Conservation (phyloP, 2,113 vertebrate species). For the Dunckerocampus dactyliophorus region DNA sequence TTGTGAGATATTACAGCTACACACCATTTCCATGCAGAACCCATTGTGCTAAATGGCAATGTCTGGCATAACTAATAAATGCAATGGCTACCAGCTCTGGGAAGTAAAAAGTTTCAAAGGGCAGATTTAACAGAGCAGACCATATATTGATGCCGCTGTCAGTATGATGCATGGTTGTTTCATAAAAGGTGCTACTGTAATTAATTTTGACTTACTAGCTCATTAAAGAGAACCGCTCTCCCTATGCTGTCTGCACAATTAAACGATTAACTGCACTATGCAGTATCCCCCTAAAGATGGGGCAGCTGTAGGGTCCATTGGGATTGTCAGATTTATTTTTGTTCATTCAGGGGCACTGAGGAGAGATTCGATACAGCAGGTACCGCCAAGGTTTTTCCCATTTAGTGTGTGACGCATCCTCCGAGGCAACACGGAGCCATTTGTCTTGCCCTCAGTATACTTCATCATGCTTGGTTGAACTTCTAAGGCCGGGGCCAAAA, state of each 20-base stretch:
- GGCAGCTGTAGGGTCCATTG: not conserved
- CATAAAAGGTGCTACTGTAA: not conserved
- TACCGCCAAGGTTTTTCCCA: constrained; percentile 23
- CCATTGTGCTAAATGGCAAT: no score
- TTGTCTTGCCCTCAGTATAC: constrained; percentile 28
- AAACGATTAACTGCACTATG: not conserved
- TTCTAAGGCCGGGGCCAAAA: constrained; percentile 18
- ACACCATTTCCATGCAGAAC: no score
- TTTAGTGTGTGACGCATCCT: constrained; percentile 13
- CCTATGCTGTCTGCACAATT: not conserved
- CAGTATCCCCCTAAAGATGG: not conserved
- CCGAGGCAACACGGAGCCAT: constrained; percentile 18
- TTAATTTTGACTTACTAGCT: not conserved
- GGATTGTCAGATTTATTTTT: constrained; percentile 1
- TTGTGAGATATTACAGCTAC: no score
- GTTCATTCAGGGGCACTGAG: constrained; percentile 9
- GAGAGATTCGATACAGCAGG: constrained; percentile 12
- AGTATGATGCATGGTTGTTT: not conserved
- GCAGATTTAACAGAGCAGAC: not conserved
- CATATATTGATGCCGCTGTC: not conserved
- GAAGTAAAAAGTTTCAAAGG: not conserved
- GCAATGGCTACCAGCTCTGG: no score
- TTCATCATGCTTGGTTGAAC: constrained; percentile 26
- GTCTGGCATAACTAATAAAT: no score
- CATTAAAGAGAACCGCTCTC: not conserved